phyloP scores from a whole-genome alignment of 1,140 invertebrate genomes.

The Plutomurus gul region DNA sequence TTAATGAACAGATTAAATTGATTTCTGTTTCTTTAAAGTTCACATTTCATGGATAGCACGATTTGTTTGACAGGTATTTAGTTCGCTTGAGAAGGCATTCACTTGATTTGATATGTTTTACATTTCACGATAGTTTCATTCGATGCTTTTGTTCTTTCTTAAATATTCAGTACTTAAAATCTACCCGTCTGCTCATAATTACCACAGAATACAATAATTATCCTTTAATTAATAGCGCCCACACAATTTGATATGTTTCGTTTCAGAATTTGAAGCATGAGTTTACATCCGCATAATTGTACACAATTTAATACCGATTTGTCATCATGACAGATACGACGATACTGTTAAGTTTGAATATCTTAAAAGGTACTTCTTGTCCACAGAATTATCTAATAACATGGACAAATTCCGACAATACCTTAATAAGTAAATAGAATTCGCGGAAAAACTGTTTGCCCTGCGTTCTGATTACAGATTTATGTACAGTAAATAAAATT shows the following conservation, averaged over 20 bases:
- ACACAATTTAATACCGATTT: not conserved
- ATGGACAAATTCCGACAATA: no score
- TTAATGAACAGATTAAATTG: not conserved
- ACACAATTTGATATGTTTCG: not conserved
- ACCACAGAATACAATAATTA: no score
- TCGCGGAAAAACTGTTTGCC: no score
- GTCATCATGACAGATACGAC: not conserved
- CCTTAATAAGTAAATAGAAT: no score
- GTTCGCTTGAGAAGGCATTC: not conserved
- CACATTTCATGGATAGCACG: not conserved
- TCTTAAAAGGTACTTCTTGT: no score
- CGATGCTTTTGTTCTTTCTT: not conserved
- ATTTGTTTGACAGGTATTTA: constrained; percentile 3
- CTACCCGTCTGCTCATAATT: no score
- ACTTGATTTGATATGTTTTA: not conserved
- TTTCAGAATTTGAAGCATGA: not conserved
- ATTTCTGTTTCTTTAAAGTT: not conserved
- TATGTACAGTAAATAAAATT: not conserved
- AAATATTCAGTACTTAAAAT: not conserved
- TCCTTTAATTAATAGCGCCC: not conserved
- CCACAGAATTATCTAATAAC: no score
- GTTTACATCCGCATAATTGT: not conserved
- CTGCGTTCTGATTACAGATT: no score
- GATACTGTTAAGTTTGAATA: not conserved
- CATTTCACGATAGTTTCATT: not conserved